Conservation (phyloP, 2,797 vertebrate genomes). For the Myotis daubentonii region DNA sequence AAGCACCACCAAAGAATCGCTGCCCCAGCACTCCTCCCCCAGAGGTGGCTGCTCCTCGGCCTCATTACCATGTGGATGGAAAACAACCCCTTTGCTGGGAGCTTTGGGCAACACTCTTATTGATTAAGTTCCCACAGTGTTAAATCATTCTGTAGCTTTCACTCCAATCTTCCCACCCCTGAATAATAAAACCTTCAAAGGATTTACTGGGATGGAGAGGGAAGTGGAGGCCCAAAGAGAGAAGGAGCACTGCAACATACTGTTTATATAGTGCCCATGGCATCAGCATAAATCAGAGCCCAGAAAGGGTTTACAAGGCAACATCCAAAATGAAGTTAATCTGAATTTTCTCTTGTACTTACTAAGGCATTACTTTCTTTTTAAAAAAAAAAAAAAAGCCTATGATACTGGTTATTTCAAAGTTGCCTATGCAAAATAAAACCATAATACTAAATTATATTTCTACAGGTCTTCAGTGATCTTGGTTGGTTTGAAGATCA, state of each 20-base stretch:
- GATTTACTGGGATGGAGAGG: slow-evolving; percentile 83
- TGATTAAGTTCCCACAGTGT: slow-evolving; percentile 89
- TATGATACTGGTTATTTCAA: slow-evolving; percentile 50
- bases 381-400: background rate
- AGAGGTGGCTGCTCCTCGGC: slow-evolving; percentile 86
- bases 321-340: slow-evolving; percentile 78
- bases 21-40: slow-evolving; percentile 84
- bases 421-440: slow-evolving; percentile 65
- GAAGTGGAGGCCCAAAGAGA: slow-evolving; percentile 73
- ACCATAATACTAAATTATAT: slow-evolving; percentile 21
- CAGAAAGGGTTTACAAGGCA: slow-evolving; percentile 75
- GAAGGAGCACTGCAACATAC: slow-evolving; percentile 76
- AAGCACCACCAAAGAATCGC: slow-evolving; percentile 83
- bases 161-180: slow-evolving; percentile 83
- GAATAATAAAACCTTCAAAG: slow-evolving; percentile 88
- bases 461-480: slow-evolving; percentile 27
- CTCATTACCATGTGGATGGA: slow-evolving; percentile 91
- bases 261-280: slow-evolving; percentile 77
- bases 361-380: slow-evolving; percentile 50
- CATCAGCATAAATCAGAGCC: slow-evolving; percentile 70
- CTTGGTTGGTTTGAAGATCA: slow-evolving; percentile 49
- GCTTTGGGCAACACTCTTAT: slow-evolving; percentile 85
- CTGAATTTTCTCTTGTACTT: slow-evolving; percentile 75
- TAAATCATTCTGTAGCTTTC: slow-evolving; percentile 89
- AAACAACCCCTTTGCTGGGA: slow-evolving; percentile 88